These are phyloP conservation scores for Penaeus indicus DNA, from an alignment of 1,140 invertebrate genomes.

Conservation along the genomic window DNA sequence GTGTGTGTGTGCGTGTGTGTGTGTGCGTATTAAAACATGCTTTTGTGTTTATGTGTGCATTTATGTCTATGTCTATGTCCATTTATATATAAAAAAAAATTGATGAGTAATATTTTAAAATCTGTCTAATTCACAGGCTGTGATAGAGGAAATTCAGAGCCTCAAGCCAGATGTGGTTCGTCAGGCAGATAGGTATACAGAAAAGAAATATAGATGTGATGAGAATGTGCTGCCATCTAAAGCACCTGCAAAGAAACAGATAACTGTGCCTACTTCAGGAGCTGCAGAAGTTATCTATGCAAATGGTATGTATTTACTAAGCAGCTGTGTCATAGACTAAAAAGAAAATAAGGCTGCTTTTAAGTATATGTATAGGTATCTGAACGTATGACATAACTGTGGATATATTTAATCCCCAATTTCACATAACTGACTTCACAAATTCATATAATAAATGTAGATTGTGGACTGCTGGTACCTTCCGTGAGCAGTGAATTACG, in stretches of 20 bases:
- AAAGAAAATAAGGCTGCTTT: background rate
- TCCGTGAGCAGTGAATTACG: slow-evolving; percentile 79
- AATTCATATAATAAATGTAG: background rate
- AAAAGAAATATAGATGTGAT: slow-evolving; percentile 80
- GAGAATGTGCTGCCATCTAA: slow-evolving; percentile 84
- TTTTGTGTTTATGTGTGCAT: too few species aligned
- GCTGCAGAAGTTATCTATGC: slow-evolving; percentile 78
- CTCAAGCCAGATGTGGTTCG: slow-evolving; percentile 79
- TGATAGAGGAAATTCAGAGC: slow-evolving; percentile 71
- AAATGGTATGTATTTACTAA: slow-evolving; percentile 73
- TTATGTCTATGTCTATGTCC: too few species aligned
- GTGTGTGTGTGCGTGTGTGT: too few species aligned
- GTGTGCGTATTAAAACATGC: too few species aligned
- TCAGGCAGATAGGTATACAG: slow-evolving; percentile 57
- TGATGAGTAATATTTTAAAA: background rate
- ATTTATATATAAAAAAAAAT: too few species aligned
- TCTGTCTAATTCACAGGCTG: slow-evolving; percentile 27
- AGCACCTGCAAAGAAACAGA: slow-evolving; percentile 79
- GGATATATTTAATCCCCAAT: too few species aligned
- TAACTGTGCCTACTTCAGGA: slow-evolving; percentile 78
- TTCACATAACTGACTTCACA: too few species aligned
- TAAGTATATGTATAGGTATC: too few species aligned
- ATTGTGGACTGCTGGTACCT: slow-evolving; percentile 80
- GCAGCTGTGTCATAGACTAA: too few species aligned
- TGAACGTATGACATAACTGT: too few species aligned